Evolutionary conservation across 2,797 vertebrate species (phyloP).

Genomic region (Sphenopsis melanotis): DNA sequence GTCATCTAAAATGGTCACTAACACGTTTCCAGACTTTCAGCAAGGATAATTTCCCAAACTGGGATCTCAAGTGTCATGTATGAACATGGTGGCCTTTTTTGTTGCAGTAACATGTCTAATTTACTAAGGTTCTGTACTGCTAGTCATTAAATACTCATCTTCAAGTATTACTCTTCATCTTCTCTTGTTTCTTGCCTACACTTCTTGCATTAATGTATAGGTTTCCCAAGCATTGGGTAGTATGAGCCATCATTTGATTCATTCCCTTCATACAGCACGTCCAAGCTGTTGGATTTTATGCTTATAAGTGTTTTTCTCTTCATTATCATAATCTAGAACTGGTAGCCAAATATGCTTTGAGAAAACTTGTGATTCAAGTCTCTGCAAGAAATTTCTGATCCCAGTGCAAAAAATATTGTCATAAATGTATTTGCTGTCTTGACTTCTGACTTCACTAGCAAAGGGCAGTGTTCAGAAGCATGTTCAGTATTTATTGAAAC

Average conservation of each 20-base stretch:
- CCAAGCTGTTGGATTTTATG: not conserved
- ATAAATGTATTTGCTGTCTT: not conserved
- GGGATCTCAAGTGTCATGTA: not conserved
- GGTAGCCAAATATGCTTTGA: not conserved
- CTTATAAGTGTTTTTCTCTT: not conserved
- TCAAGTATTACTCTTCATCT: not conserved
- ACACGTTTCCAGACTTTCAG: not conserved
- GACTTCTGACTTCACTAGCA: not conserved
- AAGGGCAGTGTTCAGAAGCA: not conserved
- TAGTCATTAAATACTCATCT: not conserved
- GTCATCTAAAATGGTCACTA: not conserved
- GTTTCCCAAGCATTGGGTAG: not conserved
- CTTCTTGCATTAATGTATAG: not conserved
- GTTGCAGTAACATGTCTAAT: not conserved
- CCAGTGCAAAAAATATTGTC: not conserved
- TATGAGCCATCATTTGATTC: not conserved
- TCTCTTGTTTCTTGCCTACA: not conserved
- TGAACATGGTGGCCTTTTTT: not conserved
- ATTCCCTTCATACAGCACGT: not conserved
- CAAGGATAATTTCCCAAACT: not conserved
- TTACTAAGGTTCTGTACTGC: not conserved
- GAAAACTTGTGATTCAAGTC: not conserved
- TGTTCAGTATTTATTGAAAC: not conserved
- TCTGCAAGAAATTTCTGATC: not conserved
- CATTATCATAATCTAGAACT: not conserved